These are phyloP conservation scores for Mormyrops attenuatus DNA, from an alignment of 2,797 vertebrate species.

Conservation along the genomic window DNA sequence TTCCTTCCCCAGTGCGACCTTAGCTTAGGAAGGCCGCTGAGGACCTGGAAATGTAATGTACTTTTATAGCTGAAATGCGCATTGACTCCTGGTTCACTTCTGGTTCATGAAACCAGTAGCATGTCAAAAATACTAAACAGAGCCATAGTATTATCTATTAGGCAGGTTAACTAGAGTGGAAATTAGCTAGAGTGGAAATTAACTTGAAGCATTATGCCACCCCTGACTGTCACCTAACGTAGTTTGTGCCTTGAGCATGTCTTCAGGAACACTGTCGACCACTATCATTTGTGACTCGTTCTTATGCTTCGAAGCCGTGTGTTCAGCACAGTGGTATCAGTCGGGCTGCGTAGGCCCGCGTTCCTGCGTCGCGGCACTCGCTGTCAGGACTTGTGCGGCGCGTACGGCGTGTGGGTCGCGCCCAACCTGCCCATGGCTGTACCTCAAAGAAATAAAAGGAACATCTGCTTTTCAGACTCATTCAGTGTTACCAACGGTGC, in stretches of 20 bases:
- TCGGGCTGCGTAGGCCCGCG: background rate
- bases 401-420: background rate
- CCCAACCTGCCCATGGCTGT: slow-evolving; percentile 16
- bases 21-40: background rate
- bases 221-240: background rate
- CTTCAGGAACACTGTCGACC: background rate
- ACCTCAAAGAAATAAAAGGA: background rate
- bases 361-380: background rate
- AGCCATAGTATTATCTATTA: background rate
- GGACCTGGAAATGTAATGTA: background rate
- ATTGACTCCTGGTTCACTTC: background rate
- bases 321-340: background rate
- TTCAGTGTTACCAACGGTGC: background rate
- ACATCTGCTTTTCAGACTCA: slow-evolving; percentile 1
- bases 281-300: background rate
- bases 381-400: slow-evolving; percentile 23
- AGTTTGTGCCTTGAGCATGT: background rate
- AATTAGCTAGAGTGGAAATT: background rate
- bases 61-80: background rate
- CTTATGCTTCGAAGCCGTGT: background rate
- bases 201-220: background rate
- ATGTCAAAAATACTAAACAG: background rate
- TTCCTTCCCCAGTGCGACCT: background rate
- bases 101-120: background rate
- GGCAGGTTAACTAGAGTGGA: background rate